A percentile compares a stretch with the other conserved stretches of the same genome.
Evolutionary conservation across 23 tunicate species (phyloP).

Genomic region (Halocynthia aurantium): DNA sequence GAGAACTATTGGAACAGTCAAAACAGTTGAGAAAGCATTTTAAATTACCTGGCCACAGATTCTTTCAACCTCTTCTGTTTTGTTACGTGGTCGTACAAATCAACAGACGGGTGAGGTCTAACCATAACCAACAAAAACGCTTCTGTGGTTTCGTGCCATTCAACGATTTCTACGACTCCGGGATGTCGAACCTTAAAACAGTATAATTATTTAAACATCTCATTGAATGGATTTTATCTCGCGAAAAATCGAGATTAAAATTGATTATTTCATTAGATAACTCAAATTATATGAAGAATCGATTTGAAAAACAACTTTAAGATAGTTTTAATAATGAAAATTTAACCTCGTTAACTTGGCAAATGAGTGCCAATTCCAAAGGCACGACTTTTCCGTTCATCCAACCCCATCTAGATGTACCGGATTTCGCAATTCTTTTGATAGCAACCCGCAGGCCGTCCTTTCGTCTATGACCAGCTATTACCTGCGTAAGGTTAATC

Average conservation of each 20-base stretch:
- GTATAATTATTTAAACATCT: not conserved
- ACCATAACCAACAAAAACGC: constrained; percentile 90
- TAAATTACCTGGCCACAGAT: constrained; percentile 60
- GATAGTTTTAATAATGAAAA: too few species aligned
- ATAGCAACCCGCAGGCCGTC: constrained; percentile 95
- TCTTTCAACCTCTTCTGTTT: constrained; percentile 84
- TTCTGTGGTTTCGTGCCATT: constrained; percentile 97
- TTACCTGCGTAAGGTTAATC: constrained; percentile 43
- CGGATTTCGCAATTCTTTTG: constrained; percentile 81
- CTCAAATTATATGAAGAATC: too few species aligned
- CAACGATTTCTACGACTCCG: constrained; percentile 93
- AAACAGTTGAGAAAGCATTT: not conserved
- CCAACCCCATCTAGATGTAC: constrained; percentile 86
- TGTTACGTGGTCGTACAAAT: constrained; percentile 93
- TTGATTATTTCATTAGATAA: too few species aligned
- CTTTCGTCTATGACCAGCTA: constrained; percentile 79
- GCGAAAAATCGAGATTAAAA: too few species aligned
- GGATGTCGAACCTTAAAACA: constrained; percentile 20
- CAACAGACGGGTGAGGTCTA: constrained; percentile 95
- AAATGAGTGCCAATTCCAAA: constrained; percentile 76
- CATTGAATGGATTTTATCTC: too few species aligned
- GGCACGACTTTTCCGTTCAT: constrained; percentile 89
- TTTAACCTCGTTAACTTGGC: constrained; percentile 96
- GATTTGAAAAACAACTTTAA: too few species aligned
- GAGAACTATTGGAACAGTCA: constrained; percentile 3